phyloP scores from a whole-genome alignment of 2,888 invertebrate genomes.

The Yponomeuta plumbellus region DNA sequence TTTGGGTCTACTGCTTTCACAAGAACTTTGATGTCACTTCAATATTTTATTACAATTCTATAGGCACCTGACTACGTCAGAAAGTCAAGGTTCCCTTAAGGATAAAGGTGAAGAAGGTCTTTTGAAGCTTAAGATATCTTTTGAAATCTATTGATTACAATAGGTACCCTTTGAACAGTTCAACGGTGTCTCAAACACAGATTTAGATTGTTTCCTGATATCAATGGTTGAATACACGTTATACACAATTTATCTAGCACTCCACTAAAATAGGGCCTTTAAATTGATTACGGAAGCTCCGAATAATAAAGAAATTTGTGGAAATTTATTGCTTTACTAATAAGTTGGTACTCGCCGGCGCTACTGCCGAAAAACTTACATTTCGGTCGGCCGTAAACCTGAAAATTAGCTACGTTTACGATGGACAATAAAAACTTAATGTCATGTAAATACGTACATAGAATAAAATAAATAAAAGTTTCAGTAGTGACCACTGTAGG shows the following conservation, averaged over 20 bases:
- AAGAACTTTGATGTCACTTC: not conserved
- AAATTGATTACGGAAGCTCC: not conserved
- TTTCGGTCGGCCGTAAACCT: not conserved
- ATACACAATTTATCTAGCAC: not conserved
- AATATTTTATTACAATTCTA: constrained; percentile 16
- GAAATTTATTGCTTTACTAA: not conserved
- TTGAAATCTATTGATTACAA: constrained; percentile 43
- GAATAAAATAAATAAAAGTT: constrained; percentile 11
- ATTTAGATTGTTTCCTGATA: constrained; percentile 35
- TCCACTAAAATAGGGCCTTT: not conserved
- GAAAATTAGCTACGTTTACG: not conserved
- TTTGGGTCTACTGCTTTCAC: too few relatives aligned
- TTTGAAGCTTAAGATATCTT: constrained; percentile 43
- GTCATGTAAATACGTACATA: not conserved
- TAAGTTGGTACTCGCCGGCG: not conserved
- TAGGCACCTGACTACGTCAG: not conserved
- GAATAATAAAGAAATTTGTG: not conserved
- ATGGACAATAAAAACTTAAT: not conserved
- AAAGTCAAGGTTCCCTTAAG: constrained; percentile 28
- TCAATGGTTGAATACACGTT: constrained; percentile 1
- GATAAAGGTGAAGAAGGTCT: constrained; percentile 33
- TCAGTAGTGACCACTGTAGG: constrained; percentile 4
- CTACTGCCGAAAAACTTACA: not conserved
- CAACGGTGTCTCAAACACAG: constrained; percentile 34
- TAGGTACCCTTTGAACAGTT: constrained; percentile 42